Percentiles rank a stretch among this genome's conserved stretches.
Conservation (phyloP, 2,888 invertebrate species). For the Caenorhabditis becei region DNA sequence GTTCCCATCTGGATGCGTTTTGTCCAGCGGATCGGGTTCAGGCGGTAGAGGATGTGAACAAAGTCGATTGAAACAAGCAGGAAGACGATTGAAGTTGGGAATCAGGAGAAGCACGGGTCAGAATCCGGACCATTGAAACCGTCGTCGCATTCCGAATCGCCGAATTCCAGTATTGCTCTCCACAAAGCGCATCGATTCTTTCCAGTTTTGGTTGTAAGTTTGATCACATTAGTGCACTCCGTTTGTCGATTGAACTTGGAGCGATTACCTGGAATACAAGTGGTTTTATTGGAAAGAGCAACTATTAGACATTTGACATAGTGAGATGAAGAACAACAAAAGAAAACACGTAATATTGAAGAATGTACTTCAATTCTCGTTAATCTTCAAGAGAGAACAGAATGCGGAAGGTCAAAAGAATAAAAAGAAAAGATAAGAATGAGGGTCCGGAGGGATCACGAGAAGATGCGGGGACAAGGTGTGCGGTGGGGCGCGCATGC, state of each 20-base stretch:
- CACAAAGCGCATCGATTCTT: slow-evolving; percentile 76
- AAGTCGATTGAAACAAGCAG: slow-evolving; percentile 73
- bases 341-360: no score
- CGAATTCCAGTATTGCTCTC: slow-evolving; percentile 84
- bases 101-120: no score
- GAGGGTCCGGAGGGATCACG: neutral
- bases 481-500: slow-evolving; percentile 8
- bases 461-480: neutral
- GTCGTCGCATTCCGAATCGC: slow-evolving; percentile 87
- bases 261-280: no score
- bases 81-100: slow-evolving; percentile 86
- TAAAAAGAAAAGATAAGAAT: neutral
- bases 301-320: no score
- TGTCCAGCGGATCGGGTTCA: slow-evolving; percentile 75
- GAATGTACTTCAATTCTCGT: no score
- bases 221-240: slow-evolving; percentile 26
- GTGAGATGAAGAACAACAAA: neutral
- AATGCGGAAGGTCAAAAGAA: neutral
- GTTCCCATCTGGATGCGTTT: slow-evolving; percentile 73
- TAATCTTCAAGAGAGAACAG: neutral
- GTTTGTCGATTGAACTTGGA: neutral
- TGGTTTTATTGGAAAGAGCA: no score
- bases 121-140: no score
- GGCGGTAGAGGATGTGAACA: slow-evolving; percentile 72
- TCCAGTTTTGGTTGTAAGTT: slow-evolving; percentile 53